A percentile compares a stretch with the other conserved stretches of the same genome.
These are phyloP conservation scores for Tapirus terrestris DNA, from an alignment of 2,113 vertebrate genomes.

Conservation along the genomic window DNA sequence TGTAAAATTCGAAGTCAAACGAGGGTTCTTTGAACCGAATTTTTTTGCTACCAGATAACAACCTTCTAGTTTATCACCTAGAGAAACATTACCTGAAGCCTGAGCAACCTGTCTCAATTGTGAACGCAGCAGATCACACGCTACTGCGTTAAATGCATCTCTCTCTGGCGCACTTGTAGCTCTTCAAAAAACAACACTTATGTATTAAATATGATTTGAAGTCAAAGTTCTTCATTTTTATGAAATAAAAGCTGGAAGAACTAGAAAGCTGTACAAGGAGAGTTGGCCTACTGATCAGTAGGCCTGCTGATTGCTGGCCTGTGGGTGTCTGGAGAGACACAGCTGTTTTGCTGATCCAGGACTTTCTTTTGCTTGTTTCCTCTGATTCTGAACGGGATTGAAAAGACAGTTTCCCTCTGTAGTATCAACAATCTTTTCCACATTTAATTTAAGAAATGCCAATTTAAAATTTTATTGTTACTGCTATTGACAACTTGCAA, in stretches of 20 bases:
- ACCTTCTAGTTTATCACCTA: neutral
- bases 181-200: neutral
- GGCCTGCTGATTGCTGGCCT: neutral
- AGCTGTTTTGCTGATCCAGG: neutral
- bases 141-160: neutral
- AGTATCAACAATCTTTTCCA: neutral
- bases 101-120: neutral
- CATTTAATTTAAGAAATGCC: slow-evolving; percentile 42
- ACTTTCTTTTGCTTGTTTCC: neutral
- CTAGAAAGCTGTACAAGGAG: neutral
- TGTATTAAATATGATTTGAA: neutral
- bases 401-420: neutral
- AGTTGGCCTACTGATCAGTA: neutral
- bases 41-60: neutral
- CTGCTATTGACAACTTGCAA: neutral
- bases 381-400: neutral
- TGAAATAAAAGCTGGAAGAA: neutral
- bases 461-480: neutral
- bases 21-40: neutral
- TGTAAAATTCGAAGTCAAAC: neutral
- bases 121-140: neutral
- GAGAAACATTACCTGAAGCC: neutral
- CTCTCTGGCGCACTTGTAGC: neutral
- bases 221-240: neutral
- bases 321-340: neutral